Evolutionary conservation across 2,888 invertebrate species (phyloP), one percentile per base, ranked within the genome.

Genomic region (Prenolepis imparis): DNA sequence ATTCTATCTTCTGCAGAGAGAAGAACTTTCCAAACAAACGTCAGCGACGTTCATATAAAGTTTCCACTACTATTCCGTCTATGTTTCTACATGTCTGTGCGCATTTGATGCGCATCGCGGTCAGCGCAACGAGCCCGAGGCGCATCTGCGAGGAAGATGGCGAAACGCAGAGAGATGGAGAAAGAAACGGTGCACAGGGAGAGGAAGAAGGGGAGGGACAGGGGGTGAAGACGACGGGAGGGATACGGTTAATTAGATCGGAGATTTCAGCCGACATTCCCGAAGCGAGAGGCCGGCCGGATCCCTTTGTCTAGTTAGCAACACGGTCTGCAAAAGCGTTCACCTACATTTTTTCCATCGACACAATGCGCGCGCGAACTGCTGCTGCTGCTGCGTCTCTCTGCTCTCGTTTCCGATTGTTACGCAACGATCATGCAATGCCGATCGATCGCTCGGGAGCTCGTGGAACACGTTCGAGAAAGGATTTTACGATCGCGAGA

Each of bases 211-310:
- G 6, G 36, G 36, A 36, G 4, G 36, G 36, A 36, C 0, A 15
- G n/a, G 18, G 74, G 28, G 52, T n/a, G 11, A 44, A 8, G 21
- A 36, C 32, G 59, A 61, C 74, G 68, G 21, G 83, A 55, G 78
- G 59, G 84, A 82, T 73, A 72, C 68, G 82, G 85, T 88, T 90
- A 90, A 90, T 91, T 90, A 89, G 88, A 89, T 90, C 87, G 84
- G 84, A 87, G 85, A 90, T 87, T 90, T 90, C 87, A 88, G 84
- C 80, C 78, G 85, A 83, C 87, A 90, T 86, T 84, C 87, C 75
- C 87, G 84, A 55, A 87, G 82, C 84, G 77, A 82, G 64, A 75
- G 55, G 84, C 84, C 86, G 64, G 77, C 84, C 84, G 67, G 74
- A 67, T 86, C 81, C 86, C 86, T 89, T 89, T 89, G 89, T 88